phyloP scores from a whole-genome alignment of 2,113 vertebrate genomes.

The Grantiella picta region DNA sequence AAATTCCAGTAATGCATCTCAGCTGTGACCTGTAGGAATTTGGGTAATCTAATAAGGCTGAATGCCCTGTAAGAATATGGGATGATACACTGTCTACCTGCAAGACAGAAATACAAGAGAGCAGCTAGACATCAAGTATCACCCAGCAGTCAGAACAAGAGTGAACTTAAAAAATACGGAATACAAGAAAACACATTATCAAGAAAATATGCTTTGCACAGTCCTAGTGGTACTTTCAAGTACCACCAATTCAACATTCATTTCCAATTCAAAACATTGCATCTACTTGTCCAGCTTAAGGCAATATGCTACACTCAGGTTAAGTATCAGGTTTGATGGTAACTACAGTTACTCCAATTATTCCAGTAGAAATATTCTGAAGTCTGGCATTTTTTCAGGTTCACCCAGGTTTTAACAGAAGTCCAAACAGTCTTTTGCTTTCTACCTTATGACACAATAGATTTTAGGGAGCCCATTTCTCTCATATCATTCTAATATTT shows the following conservation, averaged over 20 bases:
- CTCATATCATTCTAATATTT: background rate
- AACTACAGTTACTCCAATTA: background rate
- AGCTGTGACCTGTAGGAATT: constrained; percentile 2
- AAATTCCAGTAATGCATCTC: background rate
- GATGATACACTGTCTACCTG: background rate
- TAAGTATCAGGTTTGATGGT: background rate
- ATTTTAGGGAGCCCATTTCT: background rate
- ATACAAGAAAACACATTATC: background rate
- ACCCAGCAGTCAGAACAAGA: background rate
- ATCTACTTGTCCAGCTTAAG: background rate
- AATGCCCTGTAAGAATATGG: background rate
- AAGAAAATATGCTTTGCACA: background rate
- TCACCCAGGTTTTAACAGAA: background rate
- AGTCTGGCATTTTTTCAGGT: background rate
- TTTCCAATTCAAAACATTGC: background rate
- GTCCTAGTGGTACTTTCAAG: background rate
- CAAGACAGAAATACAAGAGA: background rate
- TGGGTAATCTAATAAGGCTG: background rate
- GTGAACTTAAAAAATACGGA: background rate
- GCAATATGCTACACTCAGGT: background rate
- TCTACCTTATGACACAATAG: background rate
- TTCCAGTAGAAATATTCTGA: background rate
- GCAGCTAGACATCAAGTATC: background rate
- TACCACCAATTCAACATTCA: background rate
- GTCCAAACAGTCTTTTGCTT: background rate